Conservation (phyloP, 2,797 vertebrate genomes). For the Protonibea diacanthus region DNA sequence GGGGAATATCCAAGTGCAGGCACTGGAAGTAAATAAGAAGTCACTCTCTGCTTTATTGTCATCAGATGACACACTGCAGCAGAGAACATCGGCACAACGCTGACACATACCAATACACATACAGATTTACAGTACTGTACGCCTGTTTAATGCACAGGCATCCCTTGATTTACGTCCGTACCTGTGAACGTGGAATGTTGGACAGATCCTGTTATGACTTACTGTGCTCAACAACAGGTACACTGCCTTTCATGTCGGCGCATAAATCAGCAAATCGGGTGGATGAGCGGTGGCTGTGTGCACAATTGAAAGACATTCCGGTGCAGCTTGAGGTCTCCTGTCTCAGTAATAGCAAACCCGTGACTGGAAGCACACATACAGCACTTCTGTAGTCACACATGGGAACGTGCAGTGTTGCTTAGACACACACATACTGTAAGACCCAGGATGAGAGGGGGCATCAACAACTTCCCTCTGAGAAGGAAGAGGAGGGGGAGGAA, state of each 20-base stretch:
- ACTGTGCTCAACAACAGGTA: conserved; percentile 58
- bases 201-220: conserved; percentile 56
- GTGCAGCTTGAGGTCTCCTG: conserved; percentile 32
- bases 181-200: conserved; percentile 42
- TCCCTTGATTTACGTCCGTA: conserved; percentile 60
- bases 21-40: conserved; percentile 63
- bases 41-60: conserved; percentile 59
- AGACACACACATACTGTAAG: conserved; percentile 5
- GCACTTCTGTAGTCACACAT: conserved; percentile 13
- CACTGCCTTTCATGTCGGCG: conserved; percentile 45
- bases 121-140: conserved; percentile 46
- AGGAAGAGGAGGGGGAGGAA: not conserved
- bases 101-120: conserved; percentile 20
- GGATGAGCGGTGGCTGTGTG: conserved; percentile 33
- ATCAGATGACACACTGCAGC: conserved; percentile 45
- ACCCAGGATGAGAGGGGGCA: not conserved
- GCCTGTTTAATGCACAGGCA: conserved; percentile 27
- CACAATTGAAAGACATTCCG: conserved; percentile 31
- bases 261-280: conserved; percentile 60
- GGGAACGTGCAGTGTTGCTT: conserved; percentile 15
- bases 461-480: not conserved
- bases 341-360: conserved; percentile 20
- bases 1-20: conserved; percentile 47
- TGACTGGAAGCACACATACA: conserved; percentile 38
- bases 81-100: not conserved